Evolutionary conservation across 2,888 invertebrate genomes (phyloP).

Genomic region (Clitarchus hookeri): DNA sequence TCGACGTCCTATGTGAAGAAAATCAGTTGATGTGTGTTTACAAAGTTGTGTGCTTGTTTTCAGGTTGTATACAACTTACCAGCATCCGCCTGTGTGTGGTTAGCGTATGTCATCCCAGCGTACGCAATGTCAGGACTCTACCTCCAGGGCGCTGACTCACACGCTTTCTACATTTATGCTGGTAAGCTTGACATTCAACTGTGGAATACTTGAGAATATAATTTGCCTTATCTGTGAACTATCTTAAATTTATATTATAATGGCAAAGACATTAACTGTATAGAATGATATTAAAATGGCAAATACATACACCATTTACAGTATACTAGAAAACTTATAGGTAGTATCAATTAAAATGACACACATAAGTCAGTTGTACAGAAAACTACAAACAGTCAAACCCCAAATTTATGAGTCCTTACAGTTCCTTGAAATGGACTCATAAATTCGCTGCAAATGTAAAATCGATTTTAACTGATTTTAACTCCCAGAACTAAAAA

Average conservation of each 20-base stretch:
- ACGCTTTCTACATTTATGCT: slow-evolving; percentile 50
- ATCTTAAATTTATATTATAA: neutral
- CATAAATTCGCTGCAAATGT: too few relatives aligned
- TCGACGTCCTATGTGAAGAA: too few relatives aligned
- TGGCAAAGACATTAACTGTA: neutral
- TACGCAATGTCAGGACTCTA: slow-evolving; percentile 87
- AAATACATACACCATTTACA: too few relatives aligned
- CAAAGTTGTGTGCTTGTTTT: slow-evolving; percentile 41
- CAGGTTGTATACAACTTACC: slow-evolving; percentile 80
- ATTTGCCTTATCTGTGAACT: too few relatives aligned
- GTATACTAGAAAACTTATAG: neutral
- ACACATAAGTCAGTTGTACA: too few relatives aligned
- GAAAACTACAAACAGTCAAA: too few relatives aligned
- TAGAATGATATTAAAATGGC: neutral
- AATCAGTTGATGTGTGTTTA: neutral
- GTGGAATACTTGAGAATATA: too few relatives aligned
- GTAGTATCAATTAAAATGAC: too few relatives aligned
- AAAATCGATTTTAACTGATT: too few relatives aligned
- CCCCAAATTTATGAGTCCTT: too few relatives aligned
- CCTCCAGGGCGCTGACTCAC: slow-evolving; percentile 48
- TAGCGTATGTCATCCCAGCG: slow-evolving; percentile 85
- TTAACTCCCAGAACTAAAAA: too few relatives aligned
- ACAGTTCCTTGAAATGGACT: too few relatives aligned
- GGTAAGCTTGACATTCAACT: slow-evolving; percentile 44
- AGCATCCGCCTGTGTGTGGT: slow-evolving; percentile 77